phyloP scores from a whole-genome alignment of 2,113 vertebrate species.

The Thymallus thymallus region DNA sequence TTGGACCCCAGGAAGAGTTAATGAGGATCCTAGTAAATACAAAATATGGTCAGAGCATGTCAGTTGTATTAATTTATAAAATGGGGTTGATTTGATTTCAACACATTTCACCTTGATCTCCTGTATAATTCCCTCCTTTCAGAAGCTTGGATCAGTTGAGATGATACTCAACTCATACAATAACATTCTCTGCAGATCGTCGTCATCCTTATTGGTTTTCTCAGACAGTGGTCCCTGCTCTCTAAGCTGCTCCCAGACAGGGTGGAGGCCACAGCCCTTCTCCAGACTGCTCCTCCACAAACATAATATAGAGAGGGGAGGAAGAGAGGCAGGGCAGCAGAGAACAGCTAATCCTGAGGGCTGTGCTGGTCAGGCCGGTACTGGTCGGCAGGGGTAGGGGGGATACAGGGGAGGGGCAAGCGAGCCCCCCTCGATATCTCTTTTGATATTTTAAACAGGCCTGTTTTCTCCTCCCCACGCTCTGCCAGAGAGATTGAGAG shows the following conservation, averaged over 20 bases:
- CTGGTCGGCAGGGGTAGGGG: slow-evolving; percentile 39
- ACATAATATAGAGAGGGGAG: slow-evolving; percentile 59
- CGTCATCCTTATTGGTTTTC: too few species aligned
- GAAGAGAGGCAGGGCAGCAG: slow-evolving; percentile 47
- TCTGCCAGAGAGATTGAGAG: slow-evolving; percentile 57
- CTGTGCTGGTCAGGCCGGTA: slow-evolving; percentile 47
- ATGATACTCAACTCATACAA: too few species aligned
- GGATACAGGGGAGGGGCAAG: slow-evolving; percentile 51
- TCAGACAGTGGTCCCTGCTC: too few species aligned
- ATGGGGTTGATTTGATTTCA: too few species aligned
- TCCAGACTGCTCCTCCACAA: slow-evolving; percentile 53
- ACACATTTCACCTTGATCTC: too few species aligned
- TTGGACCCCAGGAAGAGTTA: too few species aligned
- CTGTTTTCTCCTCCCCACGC: slow-evolving; percentile 59
- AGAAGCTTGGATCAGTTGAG: too few species aligned
- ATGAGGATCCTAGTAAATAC: too few species aligned
- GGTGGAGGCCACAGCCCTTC: slow-evolving; percentile 6
- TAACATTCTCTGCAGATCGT: too few species aligned
- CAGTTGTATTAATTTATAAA: too few species aligned
- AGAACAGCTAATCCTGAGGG: slow-evolving; percentile 66
- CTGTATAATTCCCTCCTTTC: too few species aligned
- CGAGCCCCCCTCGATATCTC: slow-evolving; percentile 64
- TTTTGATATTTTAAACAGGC: slow-evolving; percentile 79
- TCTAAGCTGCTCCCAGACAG: neutral
- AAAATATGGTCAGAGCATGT: too few species aligned